These are phyloP conservation scores for Urechis unicinctus DNA, from an alignment of 2,888 invertebrate species.

Conservation along the genomic window DNA sequence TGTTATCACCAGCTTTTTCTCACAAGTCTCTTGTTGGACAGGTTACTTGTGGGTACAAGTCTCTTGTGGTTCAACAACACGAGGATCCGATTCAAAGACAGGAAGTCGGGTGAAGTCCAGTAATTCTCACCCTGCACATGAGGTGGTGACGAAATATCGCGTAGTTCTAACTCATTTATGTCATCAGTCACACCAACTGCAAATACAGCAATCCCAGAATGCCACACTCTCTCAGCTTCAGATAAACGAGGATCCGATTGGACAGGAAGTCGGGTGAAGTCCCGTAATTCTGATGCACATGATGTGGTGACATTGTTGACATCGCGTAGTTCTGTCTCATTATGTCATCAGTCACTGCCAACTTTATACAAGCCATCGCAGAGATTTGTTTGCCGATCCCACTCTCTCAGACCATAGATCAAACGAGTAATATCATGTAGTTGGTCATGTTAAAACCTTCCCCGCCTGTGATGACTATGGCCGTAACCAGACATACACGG, in stretches of 20 bases:
- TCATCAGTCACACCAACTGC: constrained; percentile 10
- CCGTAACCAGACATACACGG: too few species aligned
- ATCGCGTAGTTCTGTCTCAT: background rate
- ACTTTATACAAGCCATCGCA: too few species aligned
- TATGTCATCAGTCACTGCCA: too few species aligned
- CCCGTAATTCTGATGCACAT: constrained; percentile 11
- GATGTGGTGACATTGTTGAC: too few species aligned
- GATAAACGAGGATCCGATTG: constrained; percentile 26
- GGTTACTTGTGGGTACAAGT: too few species aligned
- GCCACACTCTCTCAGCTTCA: constrained; percentile 15
- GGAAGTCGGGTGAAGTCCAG: constrained; percentile 18
- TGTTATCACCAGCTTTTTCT: background rate
- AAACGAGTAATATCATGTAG: too few species aligned
- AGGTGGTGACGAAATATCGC: constrained; percentile 15
- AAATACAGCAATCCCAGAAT: background rate
- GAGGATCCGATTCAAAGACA: background rate
- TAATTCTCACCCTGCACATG: constrained; percentile 11
- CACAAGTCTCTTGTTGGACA: background rate
- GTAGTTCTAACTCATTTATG: constrained; percentile 14
- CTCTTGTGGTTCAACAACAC: too few species aligned
- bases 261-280: background rate
- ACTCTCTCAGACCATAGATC: too few species aligned
- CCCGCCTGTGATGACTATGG: too few species aligned
- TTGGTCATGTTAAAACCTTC: too few species aligned
- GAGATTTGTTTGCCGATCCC: too few species aligned